Conservation (phyloP, 2,113 vertebrate genomes). For the Rhinogobius similis region DNA sequence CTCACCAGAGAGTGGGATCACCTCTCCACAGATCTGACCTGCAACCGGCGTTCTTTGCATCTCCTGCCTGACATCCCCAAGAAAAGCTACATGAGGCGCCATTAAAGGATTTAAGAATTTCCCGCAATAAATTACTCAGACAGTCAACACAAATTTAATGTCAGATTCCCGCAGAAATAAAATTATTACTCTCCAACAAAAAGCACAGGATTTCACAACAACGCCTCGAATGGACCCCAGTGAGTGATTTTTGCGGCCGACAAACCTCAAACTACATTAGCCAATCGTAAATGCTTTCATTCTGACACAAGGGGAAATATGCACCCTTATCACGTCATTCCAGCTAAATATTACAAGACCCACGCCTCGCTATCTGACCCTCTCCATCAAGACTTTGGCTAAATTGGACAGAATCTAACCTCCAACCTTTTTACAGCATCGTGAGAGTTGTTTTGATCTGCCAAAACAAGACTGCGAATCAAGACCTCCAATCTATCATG, state of each 20-base stretch:
- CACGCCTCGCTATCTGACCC: constrained; percentile 16
- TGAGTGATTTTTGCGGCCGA: constrained; percentile 28
- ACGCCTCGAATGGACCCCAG: constrained; percentile 17
- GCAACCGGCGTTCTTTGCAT: no score
- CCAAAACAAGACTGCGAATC: constrained; percentile 24
- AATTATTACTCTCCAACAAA: constrained; percentile 14
- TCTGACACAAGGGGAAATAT: constrained; percentile 38
- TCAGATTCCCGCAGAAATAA: neutral
- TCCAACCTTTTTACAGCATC: constrained; percentile 56
- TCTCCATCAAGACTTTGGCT: constrained; percentile 16
- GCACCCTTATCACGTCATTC: constrained; percentile 37
- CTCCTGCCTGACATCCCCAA: no score
- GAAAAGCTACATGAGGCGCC: no score
- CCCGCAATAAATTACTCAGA: neutral
- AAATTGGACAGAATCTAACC: constrained; percentile 54
- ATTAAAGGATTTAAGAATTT: neutral
- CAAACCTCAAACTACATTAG: constrained; percentile 24
- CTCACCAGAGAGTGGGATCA: no score
- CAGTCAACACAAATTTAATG: neutral
- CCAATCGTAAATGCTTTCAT: constrained; percentile 16
- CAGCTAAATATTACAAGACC: constrained; percentile 50
- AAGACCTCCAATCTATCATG: constrained; percentile 15
- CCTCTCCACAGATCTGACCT: no score
- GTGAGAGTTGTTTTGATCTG: constrained; percentile 28
- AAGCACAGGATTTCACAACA: constrained; percentile 28